Conservation (phyloP, 2,888 invertebrate genomes). For the Netelia fuscicornis region DNA sequence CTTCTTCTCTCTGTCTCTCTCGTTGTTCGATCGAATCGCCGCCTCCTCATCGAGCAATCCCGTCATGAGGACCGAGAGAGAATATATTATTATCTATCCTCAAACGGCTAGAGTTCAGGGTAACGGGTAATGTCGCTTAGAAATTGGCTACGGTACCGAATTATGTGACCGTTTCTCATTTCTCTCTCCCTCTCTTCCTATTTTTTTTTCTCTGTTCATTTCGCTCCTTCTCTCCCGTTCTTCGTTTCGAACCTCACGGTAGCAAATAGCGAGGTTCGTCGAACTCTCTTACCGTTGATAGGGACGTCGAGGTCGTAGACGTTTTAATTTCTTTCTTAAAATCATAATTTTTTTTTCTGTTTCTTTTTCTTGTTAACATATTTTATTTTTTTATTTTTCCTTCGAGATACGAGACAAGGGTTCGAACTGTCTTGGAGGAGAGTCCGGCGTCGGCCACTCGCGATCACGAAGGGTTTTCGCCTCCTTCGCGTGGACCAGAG, state of each 20-base stretch:
- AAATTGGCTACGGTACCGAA: constrained; percentile 64
- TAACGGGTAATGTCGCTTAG: constrained; percentile 67
- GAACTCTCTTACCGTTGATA: constrained; percentile 27
- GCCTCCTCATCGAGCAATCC: constrained; percentile 1
- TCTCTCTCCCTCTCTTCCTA: constrained; percentile 1
- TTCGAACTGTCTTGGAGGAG: neutral
- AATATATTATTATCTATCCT: constrained; percentile 64
- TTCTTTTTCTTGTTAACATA: neutral
- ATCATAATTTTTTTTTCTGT: neutral
- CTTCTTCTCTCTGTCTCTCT: constrained; percentile 7
- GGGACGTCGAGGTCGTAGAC: no score
- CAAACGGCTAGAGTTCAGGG: constrained; percentile 58
- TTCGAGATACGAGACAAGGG: neutral
- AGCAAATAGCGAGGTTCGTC: constrained; percentile 42
- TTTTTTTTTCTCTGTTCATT: neutral
- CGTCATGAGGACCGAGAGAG: constrained; percentile 37
- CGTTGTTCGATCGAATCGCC: neutral
- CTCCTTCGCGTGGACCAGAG: neutral
- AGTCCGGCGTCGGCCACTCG: constrained; percentile 21
- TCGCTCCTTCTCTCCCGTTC: neutral
- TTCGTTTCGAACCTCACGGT: constrained; percentile 53
- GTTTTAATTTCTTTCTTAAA: neutral
- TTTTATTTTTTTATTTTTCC: neutral
- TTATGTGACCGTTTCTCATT: constrained; percentile 39
- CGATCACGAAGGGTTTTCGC: constrained; percentile 29